phyloP scores from a whole-genome alignment of 2,797 vertebrate genomes.

The Limnodromus scolopaceus region DNA sequence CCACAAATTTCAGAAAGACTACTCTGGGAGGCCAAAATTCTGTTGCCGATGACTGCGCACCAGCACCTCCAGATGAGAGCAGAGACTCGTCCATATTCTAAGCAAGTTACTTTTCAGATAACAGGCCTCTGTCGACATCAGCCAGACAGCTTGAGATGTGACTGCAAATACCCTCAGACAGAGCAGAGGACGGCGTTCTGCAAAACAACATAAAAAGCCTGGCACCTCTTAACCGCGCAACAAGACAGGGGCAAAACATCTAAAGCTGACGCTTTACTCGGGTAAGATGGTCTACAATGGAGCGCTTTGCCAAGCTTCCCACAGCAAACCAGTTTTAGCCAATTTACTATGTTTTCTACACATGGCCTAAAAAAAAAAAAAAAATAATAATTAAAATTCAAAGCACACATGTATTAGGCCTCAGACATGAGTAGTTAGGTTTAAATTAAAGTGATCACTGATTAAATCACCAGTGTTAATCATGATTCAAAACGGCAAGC shows the following conservation, averaged over 20 bases:
- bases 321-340: background rate
- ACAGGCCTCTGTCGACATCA: background rate
- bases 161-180: background rate
- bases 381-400: background rate
- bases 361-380: background rate
- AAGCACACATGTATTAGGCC: background rate
- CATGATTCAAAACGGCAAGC: background rate
- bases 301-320: background rate
- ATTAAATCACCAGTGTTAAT: slow-evolving; percentile 28
- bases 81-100: background rate
- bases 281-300: background rate
- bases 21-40: background rate
- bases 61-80: background rate
- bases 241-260: background rate
- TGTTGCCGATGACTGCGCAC: background rate
- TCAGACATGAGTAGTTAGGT: background rate
- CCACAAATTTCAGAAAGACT: background rate
- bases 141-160: background rate
- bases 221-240: background rate
- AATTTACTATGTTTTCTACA: background rate
- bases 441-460: background rate
- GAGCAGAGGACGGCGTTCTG: background rate
- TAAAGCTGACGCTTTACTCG: background rate
- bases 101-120: background rate
- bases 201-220: background rate